These are phyloP conservation scores for Drosophila pallidifrons DNA, from an alignment of 1,140 invertebrate genomes.

Conservation along the genomic window DNA sequence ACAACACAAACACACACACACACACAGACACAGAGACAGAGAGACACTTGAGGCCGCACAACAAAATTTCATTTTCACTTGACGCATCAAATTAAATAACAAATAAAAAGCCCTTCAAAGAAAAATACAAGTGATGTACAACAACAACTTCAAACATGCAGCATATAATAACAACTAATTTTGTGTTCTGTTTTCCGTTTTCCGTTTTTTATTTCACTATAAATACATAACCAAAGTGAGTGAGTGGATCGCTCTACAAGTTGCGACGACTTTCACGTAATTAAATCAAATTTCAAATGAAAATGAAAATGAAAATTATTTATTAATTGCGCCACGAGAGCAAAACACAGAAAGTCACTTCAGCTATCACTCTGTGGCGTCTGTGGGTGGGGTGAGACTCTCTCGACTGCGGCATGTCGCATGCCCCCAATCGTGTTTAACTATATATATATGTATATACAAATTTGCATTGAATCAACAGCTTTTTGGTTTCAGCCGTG, in stretches of 20 bases:
- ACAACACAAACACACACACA: conserved; percentile 24
- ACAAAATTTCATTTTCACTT: conserved; percentile 78
- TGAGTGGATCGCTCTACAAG: conserved; percentile 15
- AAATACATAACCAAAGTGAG: conserved; percentile 18
- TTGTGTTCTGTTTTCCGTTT: conserved; percentile 63
- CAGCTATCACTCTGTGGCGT: not conserved
- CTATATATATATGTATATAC: conserved; percentile 21
- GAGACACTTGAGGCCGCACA: conserved; percentile 41
- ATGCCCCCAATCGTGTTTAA: conserved; percentile 13
- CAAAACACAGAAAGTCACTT: conserved; percentile 43
- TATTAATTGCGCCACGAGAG: conserved; percentile 61
- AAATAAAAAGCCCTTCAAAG: conserved; percentile 44
- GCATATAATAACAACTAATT: conserved; percentile 76
- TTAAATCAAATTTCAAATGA: conserved; percentile 81
- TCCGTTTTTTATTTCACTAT: conserved; percentile 14
- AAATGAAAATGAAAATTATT: conserved; percentile 75
- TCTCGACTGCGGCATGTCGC: conserved; percentile 4
- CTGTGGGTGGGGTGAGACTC: not conserved
- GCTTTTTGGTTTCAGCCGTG: conserved; percentile 33
- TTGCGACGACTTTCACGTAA: conserved; percentile 69
- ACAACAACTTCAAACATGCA: conserved; percentile 37
- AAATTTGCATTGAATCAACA: conserved; percentile 59
- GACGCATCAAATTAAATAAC: conserved; percentile 79
- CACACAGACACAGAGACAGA: conserved; percentile 6
- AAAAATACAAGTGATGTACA: conserved; percentile 24